Evolutionary conservation across 2,113 vertebrate species (phyloP), one percentile per base, ranked within the genome.

Genomic region (Chionis minor): DNA sequence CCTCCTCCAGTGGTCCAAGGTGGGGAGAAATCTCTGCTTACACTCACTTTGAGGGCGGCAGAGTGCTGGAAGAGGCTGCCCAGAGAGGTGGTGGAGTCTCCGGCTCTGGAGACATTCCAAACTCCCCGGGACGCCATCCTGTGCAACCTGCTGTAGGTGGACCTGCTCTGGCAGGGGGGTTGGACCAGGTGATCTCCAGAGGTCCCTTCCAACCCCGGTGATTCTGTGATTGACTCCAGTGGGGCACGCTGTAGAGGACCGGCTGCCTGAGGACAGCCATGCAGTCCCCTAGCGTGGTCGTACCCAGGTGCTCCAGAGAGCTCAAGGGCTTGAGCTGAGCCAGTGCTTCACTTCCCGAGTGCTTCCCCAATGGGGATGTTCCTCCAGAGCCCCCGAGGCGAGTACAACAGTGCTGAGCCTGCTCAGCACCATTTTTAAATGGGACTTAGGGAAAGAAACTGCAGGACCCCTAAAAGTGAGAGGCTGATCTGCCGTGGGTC

Each of bases 251-350:
- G 28, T 8, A 33, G 44, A 51, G 77, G 49, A 23, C 14, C 1
- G 3, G 7, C 56, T 42, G 28, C 49, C 26, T 26, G 13, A 28
- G 65, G 30, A 40, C 45, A 51, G 33, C 24, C 45, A 9, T 1
- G 15, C 28, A 28, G 1, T 8, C 28, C 52, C n/a, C 14, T 0
- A 0, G 16, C 6, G 49, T 22, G n/a, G 63, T 69, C 12, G 0
- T 23, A 3, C 47, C 26, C 5, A 1, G 6, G 62, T 9, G 19
- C 67, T 80, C 12, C 58, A 58, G 30, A 38, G 19, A 1, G 24
- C 44, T 49, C 54, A 20, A 32, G 58, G 16, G 52, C 52, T 54
- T 59, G 52, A 28, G 2, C 61, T 45, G 32, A 74, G 82, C 61
- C 66, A 32, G 66, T 5, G 19, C 7, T 56, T 66, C 69, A 11